Percentiles rank a stretch among this genome's conserved stretches.
Evolutionary conservation across 1,140 invertebrate species (phyloP).

Genomic region (Drosophila kohkoa): DNA sequence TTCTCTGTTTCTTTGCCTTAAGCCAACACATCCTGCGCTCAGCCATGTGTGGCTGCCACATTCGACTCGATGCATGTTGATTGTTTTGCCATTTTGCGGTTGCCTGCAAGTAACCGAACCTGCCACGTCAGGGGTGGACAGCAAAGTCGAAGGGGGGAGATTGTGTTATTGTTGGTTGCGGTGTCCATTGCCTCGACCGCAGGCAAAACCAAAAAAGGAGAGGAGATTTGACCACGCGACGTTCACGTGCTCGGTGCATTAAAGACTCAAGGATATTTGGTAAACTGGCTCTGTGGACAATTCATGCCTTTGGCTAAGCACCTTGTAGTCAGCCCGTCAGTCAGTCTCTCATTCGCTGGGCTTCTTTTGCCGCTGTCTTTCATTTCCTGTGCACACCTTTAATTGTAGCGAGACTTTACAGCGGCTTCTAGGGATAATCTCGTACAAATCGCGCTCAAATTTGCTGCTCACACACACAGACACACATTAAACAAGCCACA

Average conservation of each 20-base stretch:
- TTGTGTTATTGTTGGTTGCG: conserved; percentile 15
- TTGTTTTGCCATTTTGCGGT: conserved; percentile 80
- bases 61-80: conserved; percentile 71
- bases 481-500: conserved; percentile 33
- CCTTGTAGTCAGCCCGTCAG: background rate
- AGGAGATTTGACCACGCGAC: conserved; percentile 4
- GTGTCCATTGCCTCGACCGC: conserved; percentile 40
- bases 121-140: background rate
- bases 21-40: conserved; percentile 28
- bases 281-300: background rate
- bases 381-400: conserved; percentile 30
- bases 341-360: conserved; percentile 26
- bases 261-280: conserved; percentile 37
- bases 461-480: conserved; percentile 35
- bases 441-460: conserved; percentile 66
- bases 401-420: conserved; percentile 39
- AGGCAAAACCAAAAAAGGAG: conserved; percentile 1
- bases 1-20: background rate
- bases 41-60: conserved; percentile 37
- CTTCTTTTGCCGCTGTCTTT: conserved; percentile 28
- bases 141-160: conserved; percentile 30
- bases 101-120: conserved; percentile 31
- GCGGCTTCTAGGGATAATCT: conserved; percentile 49
- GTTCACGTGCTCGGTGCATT: conserved; percentile 9
- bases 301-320: conserved; percentile 32